Evolutionary conservation across 2,888 invertebrate genomes (phyloP), one percentile per base, ranked within the genome.

Genomic region (Perdita meconis): DNA sequence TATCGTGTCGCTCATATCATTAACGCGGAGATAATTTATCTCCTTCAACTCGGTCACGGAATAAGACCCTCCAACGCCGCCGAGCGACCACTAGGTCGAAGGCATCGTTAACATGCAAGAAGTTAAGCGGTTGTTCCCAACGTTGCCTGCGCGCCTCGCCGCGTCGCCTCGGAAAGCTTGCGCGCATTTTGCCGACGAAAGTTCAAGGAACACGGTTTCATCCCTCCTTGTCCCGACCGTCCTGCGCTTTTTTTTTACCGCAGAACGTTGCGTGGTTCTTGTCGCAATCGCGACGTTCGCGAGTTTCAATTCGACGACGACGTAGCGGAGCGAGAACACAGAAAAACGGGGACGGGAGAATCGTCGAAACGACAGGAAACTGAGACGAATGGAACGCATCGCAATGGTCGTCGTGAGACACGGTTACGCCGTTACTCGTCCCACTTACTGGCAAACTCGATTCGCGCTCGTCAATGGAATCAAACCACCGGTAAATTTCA

Each of bases 391-490:
- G 71, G 71, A 72, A 72, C 44, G 68, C 68, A 44, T 30, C 57
- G 24, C 19, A 47, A 26, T 40, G 30, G 51, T 13, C 10, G 57
- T 53, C 38, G 36, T 50, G 42, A 73, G 53, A 56, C 75, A 59
- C 64, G 47, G 73, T 75, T 72, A 60, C 73, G 59, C 72, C 75
- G 72, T 73, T 76, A 65, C 34, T 56, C 55, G 73, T 47, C 73
- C 72, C 44, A 72, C 71, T 75, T 71, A 60, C 65, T n/a, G 50
- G 24, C 60, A 73, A 66, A 57, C 73, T 66, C 50, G 67, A 73
- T 76, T 66, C 74, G 61, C 61, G 50, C 61, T 57, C 59, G 72
- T 59, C 75, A 59, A 60, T 65, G 55, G 47, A 72, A 66, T 72
- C 65, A 34, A 70, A 47, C 66, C 73, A 38, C 57, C 24, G 66